Percentiles rank a stretch among this genome's conserved stretches.
Evolutionary conservation across 2,797 vertebrate species (phyloP).

Genomic region (Sebastes paucispinis): DNA sequence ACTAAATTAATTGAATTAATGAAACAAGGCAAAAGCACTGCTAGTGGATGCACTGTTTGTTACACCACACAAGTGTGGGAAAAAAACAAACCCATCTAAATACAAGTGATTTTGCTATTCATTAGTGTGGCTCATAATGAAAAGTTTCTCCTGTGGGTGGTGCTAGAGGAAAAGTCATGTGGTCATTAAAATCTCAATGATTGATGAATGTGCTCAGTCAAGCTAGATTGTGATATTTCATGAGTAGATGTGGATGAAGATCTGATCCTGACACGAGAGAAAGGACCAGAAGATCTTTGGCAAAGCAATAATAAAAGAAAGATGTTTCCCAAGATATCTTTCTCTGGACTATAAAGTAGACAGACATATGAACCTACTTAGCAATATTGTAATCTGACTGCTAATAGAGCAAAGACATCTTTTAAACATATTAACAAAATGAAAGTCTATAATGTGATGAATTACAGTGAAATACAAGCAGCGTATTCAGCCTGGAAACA

Average conservation of each 20-base stretch:
- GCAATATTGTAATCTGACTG: neutral
- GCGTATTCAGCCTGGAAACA: neutral
- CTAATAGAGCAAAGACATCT: neutral
- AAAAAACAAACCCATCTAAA: neutral
- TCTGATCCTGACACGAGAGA: neutral
- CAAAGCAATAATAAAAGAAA: neutral
- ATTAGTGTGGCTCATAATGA: neutral
- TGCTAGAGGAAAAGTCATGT: neutral
- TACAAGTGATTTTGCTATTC: neutral
- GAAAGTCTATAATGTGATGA: neutral
- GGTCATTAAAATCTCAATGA: neutral
- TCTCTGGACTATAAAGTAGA: too few relatives aligned
- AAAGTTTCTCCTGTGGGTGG: neutral
- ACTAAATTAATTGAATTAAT: too few relatives aligned
- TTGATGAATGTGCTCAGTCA: neutral
- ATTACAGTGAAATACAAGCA: neutral
- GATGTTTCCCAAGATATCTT: too few relatives aligned
- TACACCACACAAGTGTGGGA: neutral
- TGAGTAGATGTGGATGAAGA: rapidly evolving
- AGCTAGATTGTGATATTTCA: neutral
- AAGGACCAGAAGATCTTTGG: neutral
- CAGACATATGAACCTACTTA: neutral
- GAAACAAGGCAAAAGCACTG: too few relatives aligned
- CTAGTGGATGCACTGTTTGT: neutral
- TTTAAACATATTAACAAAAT: neutral